Evolutionary conservation across 2,888 invertebrate species (phyloP).

Genomic region (Noctua pronuba): DNA sequence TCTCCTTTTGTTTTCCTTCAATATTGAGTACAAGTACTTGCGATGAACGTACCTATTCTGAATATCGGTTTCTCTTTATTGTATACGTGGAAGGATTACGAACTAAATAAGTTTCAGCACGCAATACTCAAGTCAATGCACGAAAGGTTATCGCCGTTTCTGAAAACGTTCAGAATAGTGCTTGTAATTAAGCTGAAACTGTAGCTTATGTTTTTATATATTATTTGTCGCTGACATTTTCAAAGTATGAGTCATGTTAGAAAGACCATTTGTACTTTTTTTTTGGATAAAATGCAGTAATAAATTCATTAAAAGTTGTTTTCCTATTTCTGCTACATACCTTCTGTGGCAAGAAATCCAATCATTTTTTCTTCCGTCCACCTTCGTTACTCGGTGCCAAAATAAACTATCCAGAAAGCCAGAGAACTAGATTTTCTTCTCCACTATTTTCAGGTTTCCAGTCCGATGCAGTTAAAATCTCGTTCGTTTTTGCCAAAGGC

Average conservation of each 20-base stretch:
- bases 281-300: neutral
- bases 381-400: neutral
- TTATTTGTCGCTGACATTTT: slow-evolving; percentile 28
- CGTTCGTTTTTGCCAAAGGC: slow-evolving; percentile 1
- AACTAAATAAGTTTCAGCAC: slow-evolving; percentile 67
- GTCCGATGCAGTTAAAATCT: slow-evolving; percentile 5
- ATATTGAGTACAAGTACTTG: slow-evolving; percentile 31
- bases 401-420: neutral
- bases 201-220: slow-evolving; percentile 27
- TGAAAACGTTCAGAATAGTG: slow-evolving; percentile 53
- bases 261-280: neutral
- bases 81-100: slow-evolving; percentile 49
- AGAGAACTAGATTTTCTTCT: neutral
- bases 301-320: neutral
- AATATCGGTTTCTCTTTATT: slow-evolving; percentile 50
- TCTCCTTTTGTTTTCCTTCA: slow-evolving; percentile 49
- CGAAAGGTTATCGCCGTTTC: slow-evolving; percentile 69
- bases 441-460: neutral
- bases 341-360: neutral
- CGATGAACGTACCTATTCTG: slow-evolving; percentile 31
- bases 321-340: neutral
- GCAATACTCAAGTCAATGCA: slow-evolving; percentile 71
- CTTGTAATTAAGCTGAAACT: slow-evolving; percentile 49
- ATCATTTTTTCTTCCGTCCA: neutral
- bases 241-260: slow-evolving; percentile 1